These are phyloP conservation scores for Thymelicus acteon DNA, from an alignment of 2,888 invertebrate species.

Conservation along the genomic window DNA sequence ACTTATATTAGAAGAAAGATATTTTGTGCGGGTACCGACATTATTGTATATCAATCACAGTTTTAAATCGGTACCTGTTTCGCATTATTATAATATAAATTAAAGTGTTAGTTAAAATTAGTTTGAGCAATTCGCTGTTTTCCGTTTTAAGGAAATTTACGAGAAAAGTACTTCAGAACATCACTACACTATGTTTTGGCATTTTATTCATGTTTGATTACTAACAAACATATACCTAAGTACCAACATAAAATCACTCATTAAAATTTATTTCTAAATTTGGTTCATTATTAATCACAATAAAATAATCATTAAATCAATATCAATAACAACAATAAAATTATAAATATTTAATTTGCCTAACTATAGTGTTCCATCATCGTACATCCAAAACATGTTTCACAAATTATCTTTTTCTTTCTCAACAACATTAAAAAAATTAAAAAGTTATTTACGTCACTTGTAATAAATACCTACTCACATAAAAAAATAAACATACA, in stretches of 20 bases:
- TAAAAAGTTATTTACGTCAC: background rate
- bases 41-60: background rate
- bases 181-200: constrained; percentile 8
- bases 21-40: background rate
- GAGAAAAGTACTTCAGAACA: constrained; percentile 14
- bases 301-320: constrained; percentile 18
- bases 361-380: constrained; percentile 18
- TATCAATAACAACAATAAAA: constrained; percentile 15
- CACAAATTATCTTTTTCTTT: background rate
- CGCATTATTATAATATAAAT: no score
- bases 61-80: background rate
- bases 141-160: background rate
- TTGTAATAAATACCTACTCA: background rate
- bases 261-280: constrained; percentile 18
- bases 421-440: background rate
- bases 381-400: background rate
- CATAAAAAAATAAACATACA: background rate
- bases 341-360: background rate
- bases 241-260: constrained; percentile 18
- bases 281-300: constrained; percentile 23
- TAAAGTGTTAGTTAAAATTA: background rate
- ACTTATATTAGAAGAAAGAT: constrained; percentile 7
- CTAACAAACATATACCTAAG: constrained; percentile 19
- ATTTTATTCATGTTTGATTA: constrained; percentile 19
- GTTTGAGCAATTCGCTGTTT: background rate